phyloP scores from a whole-genome alignment of 2,113 vertebrate species.

The Zosterops hypoxanthus region DNA sequence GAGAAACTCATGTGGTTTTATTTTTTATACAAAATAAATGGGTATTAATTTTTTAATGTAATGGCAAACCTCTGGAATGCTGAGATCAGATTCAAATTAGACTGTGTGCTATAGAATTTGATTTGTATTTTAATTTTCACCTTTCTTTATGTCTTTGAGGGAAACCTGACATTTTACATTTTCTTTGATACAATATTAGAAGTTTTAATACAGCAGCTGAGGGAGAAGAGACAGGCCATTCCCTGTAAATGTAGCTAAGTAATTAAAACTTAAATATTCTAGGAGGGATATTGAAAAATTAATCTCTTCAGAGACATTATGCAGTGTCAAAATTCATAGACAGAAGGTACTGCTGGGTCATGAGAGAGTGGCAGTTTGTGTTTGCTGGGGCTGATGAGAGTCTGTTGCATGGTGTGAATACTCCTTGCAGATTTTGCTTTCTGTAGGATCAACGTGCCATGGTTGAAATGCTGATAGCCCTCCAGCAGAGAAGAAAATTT shows the following conservation, averaged over 20 bases:
- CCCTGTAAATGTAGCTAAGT: not conserved
- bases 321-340: not conserved
- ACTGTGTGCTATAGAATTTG: not conserved
- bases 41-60: not conserved
- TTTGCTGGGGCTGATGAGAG: not conserved
- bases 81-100: not conserved
- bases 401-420: accelerated
- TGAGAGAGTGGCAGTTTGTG: not conserved
- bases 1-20: not conserved
- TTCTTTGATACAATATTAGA: not conserved
- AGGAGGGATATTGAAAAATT: not conserved
- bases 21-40: not conserved
- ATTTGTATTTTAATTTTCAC: not conserved
- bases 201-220: not conserved
- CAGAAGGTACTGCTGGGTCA: not conserved
- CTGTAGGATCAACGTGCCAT: accelerated
- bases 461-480: not conserved
- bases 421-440: not conserved
- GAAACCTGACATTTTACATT: not conserved
- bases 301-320: not conserved
- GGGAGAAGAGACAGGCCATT: not conserved
- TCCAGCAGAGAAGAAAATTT: not conserved
- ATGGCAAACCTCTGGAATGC: not conserved
- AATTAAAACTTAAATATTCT: not conserved
- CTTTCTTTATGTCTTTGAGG: not conserved